phyloP scores from a whole-genome alignment of 1,140 invertebrate species.

The Trinorchestia longiramus region DNA sequence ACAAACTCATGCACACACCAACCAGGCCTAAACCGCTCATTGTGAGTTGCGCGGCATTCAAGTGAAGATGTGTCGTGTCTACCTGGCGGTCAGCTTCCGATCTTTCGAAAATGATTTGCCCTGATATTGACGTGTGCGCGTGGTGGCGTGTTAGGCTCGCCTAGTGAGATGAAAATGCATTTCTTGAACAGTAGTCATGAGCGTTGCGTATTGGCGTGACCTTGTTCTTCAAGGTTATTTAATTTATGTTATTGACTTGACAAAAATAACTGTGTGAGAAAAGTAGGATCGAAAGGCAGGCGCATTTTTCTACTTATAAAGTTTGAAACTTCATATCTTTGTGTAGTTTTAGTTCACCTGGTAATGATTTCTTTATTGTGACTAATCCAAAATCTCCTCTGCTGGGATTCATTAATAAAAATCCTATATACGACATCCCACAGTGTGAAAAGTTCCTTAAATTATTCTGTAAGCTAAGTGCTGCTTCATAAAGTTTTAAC shows the following conservation, averaged over 20 bases:
- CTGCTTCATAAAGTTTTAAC: too few species aligned
- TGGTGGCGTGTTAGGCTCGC: not conserved
- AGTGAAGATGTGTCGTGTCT: not conserved
- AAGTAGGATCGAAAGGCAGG: not conserved
- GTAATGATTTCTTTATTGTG: too few species aligned
- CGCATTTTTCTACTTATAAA: not conserved
- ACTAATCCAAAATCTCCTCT: not conserved
- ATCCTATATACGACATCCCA: too few species aligned
- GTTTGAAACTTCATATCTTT: not conserved
- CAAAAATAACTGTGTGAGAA: not conserved
- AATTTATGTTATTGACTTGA: not conserved
- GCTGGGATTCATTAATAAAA: too few species aligned
- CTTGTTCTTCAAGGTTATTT: not conserved
- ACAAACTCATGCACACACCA: not conserved
- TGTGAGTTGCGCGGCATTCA: not conserved
- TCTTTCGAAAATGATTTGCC: not conserved
- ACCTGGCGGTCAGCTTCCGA: not conserved
- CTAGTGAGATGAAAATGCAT: not conserved
- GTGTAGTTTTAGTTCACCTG: not conserved
- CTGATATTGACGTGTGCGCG: constrained; percentile 15
- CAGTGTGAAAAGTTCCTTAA: too few species aligned
- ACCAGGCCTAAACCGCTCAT: constrained; percentile 6
- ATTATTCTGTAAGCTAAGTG: too few species aligned
- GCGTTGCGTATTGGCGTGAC: not conserved
- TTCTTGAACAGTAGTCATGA: not conserved